A percentile compares a stretch with the other conserved stretches of the same genome.
Conservation (phyloP, 2,888 invertebrate genomes). For the Ischnura elegans region DNA sequence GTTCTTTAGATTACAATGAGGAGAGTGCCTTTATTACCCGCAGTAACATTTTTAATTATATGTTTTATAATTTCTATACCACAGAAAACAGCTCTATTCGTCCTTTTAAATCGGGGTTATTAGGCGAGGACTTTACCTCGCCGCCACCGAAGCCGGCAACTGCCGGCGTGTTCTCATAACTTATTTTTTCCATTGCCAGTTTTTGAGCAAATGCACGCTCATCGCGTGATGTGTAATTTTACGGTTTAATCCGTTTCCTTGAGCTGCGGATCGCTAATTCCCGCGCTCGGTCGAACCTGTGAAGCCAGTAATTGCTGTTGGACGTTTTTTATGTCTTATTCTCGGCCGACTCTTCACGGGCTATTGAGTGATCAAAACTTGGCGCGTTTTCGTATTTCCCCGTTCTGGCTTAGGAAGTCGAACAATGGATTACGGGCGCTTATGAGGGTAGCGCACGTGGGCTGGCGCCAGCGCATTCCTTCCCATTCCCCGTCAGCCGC, state of each 20-base stretch:
- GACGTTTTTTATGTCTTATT: background rate
- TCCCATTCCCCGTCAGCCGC: background rate
- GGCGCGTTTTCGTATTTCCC: background rate
- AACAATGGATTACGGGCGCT: background rate
- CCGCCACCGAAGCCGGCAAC: too few species aligned
- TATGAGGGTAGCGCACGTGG: background rate
- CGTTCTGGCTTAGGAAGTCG: slow-evolving; percentile 1
- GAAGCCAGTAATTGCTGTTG: too few species aligned
- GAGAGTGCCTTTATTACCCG: too few species aligned
- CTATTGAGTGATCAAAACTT: slow-evolving; percentile 21
- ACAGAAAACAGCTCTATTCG: too few species aligned
- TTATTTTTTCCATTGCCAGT: background rate
- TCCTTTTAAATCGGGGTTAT: too few species aligned
- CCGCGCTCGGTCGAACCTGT: background rate
- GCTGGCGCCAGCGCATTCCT: background rate
- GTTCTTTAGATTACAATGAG: too few species aligned
- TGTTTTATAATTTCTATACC: too few species aligned
- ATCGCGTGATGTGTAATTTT: background rate
- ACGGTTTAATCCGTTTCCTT: background rate
- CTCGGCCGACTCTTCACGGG: background rate
- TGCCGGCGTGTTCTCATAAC: too few species aligned
- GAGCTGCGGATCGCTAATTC: background rate
- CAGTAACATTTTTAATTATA: too few species aligned
- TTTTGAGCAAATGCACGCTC: background rate
- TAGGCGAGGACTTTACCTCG: too few species aligned